Evolutionary conservation across 2,888 invertebrate species (phyloP).

Genomic region (Eupithecia subumbrata): DNA sequence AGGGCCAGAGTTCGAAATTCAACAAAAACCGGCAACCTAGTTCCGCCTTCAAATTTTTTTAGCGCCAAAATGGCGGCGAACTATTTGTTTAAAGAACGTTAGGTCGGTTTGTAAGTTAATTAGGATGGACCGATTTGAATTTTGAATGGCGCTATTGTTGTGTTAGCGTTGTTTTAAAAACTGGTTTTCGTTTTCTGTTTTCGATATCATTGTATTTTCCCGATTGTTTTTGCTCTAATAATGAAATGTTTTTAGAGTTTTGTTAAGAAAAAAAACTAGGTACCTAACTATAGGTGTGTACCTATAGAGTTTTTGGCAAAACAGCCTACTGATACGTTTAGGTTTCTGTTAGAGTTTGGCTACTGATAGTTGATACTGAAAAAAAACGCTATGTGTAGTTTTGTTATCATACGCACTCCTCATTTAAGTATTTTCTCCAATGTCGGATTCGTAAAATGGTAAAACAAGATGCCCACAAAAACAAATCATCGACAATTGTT

Average conservation of each 20-base stretch:
- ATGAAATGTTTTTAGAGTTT: neutral
- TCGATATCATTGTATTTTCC: neutral
- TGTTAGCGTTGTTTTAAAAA: conserved; percentile 6
- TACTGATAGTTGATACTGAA: too few relatives aligned
- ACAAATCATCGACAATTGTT: neutral
- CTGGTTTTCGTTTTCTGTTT: neutral
- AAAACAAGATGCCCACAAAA: neutral
- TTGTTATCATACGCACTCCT: too few relatives aligned
- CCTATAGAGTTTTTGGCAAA: neutral
- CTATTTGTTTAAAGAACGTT: conserved; percentile 75
- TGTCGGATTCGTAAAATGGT: too few relatives aligned
- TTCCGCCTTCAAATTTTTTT: conserved; percentile 83
- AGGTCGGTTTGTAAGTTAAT: conserved; percentile 38
- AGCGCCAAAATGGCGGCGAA: conserved; percentile 79
- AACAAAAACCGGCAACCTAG: conserved; percentile 81
- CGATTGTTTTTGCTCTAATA: neutral
- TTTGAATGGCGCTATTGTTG: conserved; percentile 19
- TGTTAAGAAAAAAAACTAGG: neutral
- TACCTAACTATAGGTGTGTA: too few relatives aligned
- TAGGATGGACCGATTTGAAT: conserved; percentile 32
- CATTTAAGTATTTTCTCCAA: too few relatives aligned
- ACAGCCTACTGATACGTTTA: neutral
- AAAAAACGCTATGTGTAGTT: too few relatives aligned
- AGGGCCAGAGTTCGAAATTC: conserved; percentile 78
- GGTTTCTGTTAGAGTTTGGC: neutral